Conservation (phyloP, 2,888 invertebrate genomes). For the Dasysyrphus albostriatus region DNA sequence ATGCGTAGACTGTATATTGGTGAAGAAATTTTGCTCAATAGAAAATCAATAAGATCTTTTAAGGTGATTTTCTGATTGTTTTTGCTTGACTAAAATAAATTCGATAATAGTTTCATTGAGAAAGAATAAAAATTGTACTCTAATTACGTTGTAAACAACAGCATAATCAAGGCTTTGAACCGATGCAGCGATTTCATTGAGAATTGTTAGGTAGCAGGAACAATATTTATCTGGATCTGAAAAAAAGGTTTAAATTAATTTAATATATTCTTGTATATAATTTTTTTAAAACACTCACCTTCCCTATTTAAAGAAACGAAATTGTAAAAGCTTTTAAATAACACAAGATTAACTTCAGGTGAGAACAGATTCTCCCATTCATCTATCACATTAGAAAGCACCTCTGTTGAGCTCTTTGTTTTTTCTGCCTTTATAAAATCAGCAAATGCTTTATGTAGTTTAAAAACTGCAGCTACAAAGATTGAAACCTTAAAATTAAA, state of each 20-base stretch:
- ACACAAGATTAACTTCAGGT: conserved; percentile 85
- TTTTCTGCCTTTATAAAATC: conserved; percentile 83
- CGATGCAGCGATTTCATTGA: conserved; percentile 78
- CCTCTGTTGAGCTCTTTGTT: conserved; percentile 81
- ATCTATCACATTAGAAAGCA: conserved; percentile 81
- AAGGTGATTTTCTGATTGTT: conserved; percentile 78
- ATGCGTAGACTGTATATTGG: conserved; percentile 78
- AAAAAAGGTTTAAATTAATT: too few relatives aligned
- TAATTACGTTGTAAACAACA: conserved; percentile 79
- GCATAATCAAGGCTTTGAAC: conserved; percentile 80
- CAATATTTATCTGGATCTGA: conserved; percentile 73
- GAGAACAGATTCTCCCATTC: conserved; percentile 93
- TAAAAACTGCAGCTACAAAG: conserved; percentile 85
- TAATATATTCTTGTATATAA: too few relatives aligned
- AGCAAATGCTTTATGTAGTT: conserved; percentile 85
- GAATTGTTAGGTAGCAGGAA: conserved; percentile 77
- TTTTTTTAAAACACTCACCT: too few relatives aligned
- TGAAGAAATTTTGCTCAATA: conserved; percentile 80
- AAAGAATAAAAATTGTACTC: not conserved
- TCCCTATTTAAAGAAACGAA: conserved; percentile 78
- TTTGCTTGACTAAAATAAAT: conserved; percentile 79
- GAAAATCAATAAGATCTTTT: conserved; percentile 80
- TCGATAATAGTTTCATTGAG: conserved; percentile 23
- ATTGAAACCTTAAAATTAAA: conserved; percentile 83
- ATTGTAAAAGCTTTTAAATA: conserved; percentile 81